Evolutionary conservation across 2,888 invertebrate species (phyloP).

Genomic region (Caenorhabditis zanzibari): DNA sequence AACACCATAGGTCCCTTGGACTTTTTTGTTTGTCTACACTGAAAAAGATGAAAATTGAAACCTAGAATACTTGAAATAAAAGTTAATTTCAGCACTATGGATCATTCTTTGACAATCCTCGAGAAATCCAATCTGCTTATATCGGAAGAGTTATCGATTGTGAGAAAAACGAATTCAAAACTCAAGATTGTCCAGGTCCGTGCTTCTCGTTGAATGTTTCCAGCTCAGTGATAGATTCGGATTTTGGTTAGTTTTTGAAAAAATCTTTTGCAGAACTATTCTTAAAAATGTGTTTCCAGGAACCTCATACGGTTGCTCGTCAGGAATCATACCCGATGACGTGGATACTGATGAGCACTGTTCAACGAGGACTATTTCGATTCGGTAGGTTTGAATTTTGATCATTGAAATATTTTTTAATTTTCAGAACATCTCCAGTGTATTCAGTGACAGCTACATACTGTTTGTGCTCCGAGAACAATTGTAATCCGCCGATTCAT

Average conservation of each 20-base stretch:
- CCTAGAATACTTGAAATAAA: background rate
- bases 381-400: constrained; percentile 19
- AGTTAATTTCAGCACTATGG: constrained; percentile 68
- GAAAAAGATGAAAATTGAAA: background rate
- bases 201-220: constrained; percentile 70
- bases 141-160: constrained; percentile 51
- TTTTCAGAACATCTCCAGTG: constrained; percentile 53
- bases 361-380: constrained; percentile 46
- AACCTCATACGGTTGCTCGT: constrained; percentile 59
- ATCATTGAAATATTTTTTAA: background rate
- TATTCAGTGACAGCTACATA: constrained; percentile 54
- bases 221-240: constrained; percentile 52
- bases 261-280: too few relatives aligned
- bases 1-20: background rate
- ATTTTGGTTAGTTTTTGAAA: constrained; percentile 52
- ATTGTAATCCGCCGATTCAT: constrained; percentile 60
- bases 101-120: constrained; percentile 69
- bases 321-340: constrained; percentile 54
- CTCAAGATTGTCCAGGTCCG: constrained; percentile 61
- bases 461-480: constrained; percentile 51
- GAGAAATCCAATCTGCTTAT: constrained; percentile 67
- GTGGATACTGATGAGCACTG: constrained; percentile 47
- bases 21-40: constrained; percentile 3
- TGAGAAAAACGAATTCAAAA: constrained; percentile 53
- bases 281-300: too few relatives aligned